Evolutionary conservation across 2,113 vertebrate species (phyloP).

Genomic region (Salvelinus fontinalis): DNA sequence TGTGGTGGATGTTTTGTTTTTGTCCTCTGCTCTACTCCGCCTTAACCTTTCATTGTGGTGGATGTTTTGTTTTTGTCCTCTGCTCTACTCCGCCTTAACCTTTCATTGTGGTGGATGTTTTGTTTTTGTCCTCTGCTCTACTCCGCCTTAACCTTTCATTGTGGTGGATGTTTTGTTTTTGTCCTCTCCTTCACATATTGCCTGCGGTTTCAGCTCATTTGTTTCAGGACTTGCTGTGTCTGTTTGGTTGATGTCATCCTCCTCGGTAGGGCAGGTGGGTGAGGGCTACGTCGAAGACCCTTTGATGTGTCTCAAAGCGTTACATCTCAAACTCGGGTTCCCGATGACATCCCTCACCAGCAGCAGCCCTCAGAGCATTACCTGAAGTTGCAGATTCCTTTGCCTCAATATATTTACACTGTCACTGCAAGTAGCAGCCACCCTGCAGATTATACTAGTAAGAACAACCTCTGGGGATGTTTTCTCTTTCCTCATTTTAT

Average conservation of each 20-base stretch:
- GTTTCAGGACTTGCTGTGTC: constrained; percentile 2
- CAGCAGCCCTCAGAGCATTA: constrained; percentile 9
- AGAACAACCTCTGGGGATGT: constrained; percentile 20
- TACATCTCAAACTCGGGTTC: constrained; percentile 14
- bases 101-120: no score
- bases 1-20: no score
- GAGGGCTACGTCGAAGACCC: constrained; percentile 4
- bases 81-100: no score
- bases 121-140: no score
- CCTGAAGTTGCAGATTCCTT: constrained; percentile 16
- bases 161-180: not conserved
- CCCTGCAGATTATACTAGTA: constrained; percentile 21
- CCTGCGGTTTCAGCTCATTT: not conserved
- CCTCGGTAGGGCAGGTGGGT: not conserved
- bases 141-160: no score
- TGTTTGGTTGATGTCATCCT: constrained; percentile 5
- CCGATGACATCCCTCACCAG: constrained; percentile 18
- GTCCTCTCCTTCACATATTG: not conserved
- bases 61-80: no score
- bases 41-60: no score
- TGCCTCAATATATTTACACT: constrained; percentile 31
- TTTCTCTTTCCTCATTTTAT: constrained; percentile 27
- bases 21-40: no score
- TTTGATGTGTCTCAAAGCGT: constrained; percentile 30
- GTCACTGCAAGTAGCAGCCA: constrained; percentile 27